Evolutionary conservation across 2,888 invertebrate species (phyloP).

Genomic region (Alentia gelatinosa): DNA sequence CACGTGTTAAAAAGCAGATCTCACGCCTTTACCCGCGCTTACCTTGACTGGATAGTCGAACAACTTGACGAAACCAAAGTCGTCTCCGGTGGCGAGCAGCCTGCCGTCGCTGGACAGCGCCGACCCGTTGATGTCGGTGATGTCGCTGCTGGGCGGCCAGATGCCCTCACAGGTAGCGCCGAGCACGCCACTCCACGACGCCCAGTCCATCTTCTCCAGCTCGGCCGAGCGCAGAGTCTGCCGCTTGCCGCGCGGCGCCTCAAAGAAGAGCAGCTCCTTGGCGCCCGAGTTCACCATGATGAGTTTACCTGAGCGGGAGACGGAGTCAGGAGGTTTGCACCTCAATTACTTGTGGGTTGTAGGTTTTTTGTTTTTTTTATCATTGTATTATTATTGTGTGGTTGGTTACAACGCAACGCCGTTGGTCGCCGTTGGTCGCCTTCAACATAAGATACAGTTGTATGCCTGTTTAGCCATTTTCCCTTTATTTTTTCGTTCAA

Average conservation of each 20-base stretch:
- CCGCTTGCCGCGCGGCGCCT: slow-evolving; percentile 81
- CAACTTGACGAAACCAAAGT: slow-evolving; percentile 81
- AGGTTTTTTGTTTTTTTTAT: too few relatives aligned
- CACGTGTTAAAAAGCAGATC: background rate
- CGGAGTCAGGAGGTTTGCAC: too few relatives aligned
- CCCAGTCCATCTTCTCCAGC: slow-evolving; percentile 79
- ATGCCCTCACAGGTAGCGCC: slow-evolving; percentile 80
- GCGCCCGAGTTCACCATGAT: slow-evolving; percentile 80
- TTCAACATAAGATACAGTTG: too few relatives aligned
- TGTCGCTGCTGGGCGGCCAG: slow-evolving; percentile 81
- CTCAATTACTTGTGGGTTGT: too few relatives aligned
- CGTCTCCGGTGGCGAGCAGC: slow-evolving; percentile 81
- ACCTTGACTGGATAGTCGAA: slow-evolving; percentile 81
- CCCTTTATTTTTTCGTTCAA: too few relatives aligned
- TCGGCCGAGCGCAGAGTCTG: slow-evolving; percentile 77
- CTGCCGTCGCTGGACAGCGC: slow-evolving; percentile 75
- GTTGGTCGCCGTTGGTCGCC: too few relatives aligned
- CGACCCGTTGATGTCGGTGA: slow-evolving; percentile 81
- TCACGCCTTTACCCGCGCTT: background rate
- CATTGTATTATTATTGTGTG: too few relatives aligned
- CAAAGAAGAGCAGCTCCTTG: slow-evolving; percentile 81
- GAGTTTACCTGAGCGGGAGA: slow-evolving; percentile 80
- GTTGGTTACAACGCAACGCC: too few relatives aligned
- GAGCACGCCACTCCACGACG: slow-evolving; percentile 80
- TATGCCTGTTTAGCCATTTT: too few relatives aligned